Base-by-base conservation (phyloP, 2,888 invertebrate genomes). In the Oscheius myriophilus region DNA sequence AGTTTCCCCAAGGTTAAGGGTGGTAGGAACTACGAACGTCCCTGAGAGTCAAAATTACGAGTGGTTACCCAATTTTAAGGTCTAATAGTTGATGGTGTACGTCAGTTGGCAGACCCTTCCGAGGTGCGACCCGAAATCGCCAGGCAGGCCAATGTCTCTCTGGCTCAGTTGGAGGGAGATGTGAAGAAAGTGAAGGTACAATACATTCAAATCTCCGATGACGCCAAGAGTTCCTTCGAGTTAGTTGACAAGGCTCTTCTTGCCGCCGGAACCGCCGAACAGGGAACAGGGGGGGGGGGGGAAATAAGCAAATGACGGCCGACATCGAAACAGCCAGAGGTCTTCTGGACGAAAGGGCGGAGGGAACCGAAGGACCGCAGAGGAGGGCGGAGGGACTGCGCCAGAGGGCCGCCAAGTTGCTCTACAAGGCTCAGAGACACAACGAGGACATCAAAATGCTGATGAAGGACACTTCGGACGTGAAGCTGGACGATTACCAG, bases 141-240 rank as follows among this genome's bases (percentile, higher is more conserved):
- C 12, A 65, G 72, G 53, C 45, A 23, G 82, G 93, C 95, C 0
- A 92, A 92, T 78, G 91, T 91, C 76, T 94, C 94, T 0, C 90
- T 92, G 54, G 89, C 90, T n/a, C 91, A 92, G 78, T 92, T 96
- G 51, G 81, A 78, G 0, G 91, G 91, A 53, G 88, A 89, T 7
- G 87, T 96, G 70, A 91, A 92, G 65, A 88, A 90, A 0, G 91
- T 78, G 33, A 73, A 77, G 57, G 78, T 59, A 1, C 76, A 78
- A 54, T 76, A 78, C 41, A 71, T 78, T 12, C 76, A 78, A 68
- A 80, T 80, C 33, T 72, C 77, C 7, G 80, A 80, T 26, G 72
- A 74, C 39, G 78, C 79, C n/a, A 80, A 80, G 71, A 73, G 70
- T 33, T 78, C 79, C 14, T 70, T 73, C 69, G 64, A 69, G 4